Base-by-base conservation (phyloP, 2,113 vertebrate genomes). In the Actenoides hombroni region DNA sequence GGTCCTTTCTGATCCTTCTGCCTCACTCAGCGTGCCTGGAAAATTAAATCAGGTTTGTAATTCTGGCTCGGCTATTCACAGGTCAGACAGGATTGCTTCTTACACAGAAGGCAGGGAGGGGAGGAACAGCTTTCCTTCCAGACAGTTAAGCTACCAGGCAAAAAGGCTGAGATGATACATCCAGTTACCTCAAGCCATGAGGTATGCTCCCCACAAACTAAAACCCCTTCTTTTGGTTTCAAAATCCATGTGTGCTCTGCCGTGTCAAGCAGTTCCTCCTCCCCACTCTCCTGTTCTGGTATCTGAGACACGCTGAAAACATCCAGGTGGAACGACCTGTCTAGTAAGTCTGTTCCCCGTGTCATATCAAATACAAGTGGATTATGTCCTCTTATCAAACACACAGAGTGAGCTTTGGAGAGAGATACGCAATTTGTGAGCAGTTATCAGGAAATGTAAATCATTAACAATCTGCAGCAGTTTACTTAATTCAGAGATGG, bases 391-490 rank as follows among this genome's bases (percentile, higher is more conserved):
- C n/a, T 59, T 68, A 75, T 60, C 64, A 82, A 82, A 28, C 8
- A 56, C 9, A 81, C 8, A 33, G 0, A 1, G 14, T n/a, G 33
- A 90, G 35, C n/a, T 95, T 67, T 84, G 80, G 35, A 86, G 4
- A 10, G 10, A 44, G 51, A 35, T 8, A 68, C 2, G 4, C 17
- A 68, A 39, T 64, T 56, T 65, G 37, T 56, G 64, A 83, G 68
- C 39, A 51, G 17, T 78, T 93, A 81, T 8, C 80, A 84, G 64
- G 67, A 70, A 88, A 81, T 28, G 56, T 83, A 86, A 92, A 90
- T 88, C n/a, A 76, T 93, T 96, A 93, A 93, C 76, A 68, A 37
- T 13, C 65, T 73, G n/a, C 80, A 86, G 44, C 33, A 87, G 33
- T 83, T 94, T 53, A 78, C 56, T 88, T 63, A 74, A 92, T 15